Conservation (phyloP, 1,140 invertebrate species). For the Aphelenchoides besseyi region DNA sequence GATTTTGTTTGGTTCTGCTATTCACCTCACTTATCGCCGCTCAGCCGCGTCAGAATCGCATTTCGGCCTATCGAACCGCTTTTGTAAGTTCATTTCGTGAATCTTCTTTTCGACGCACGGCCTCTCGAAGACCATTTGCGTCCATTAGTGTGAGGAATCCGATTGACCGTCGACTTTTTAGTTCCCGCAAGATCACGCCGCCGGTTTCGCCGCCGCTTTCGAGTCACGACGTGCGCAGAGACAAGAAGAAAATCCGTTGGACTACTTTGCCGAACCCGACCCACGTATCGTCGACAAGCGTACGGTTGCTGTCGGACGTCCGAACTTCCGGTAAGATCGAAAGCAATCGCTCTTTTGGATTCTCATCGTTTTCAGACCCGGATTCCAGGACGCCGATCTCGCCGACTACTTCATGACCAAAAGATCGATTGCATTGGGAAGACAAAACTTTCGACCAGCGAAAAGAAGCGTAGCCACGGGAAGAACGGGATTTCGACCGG, state of each 20-base stretch:
- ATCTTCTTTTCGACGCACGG: no score
- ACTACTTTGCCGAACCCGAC: conserved; percentile 15
- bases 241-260: not conserved
- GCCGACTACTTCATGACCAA: not conserved
- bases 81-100: no score
- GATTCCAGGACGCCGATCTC: not conserved
- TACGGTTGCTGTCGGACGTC: conserved; percentile 21
- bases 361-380: no score
- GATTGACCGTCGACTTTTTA: no score
- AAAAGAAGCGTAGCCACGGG: conserved; percentile 22
- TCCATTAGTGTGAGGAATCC: no score
- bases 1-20: no score
- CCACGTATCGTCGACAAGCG: conserved; percentile 15
- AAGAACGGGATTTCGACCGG: conserved; percentile 27
- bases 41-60: no score
- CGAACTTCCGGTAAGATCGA: conserved; percentile 21
- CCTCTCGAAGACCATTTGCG: no score
- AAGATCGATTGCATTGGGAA: conserved; percentile 17
- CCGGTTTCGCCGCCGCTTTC: not conserved
- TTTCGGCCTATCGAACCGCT: no score
- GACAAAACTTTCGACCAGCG: conserved; percentile 17
- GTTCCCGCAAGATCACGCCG: not conserved
- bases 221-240: not conserved
- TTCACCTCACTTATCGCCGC: no score
- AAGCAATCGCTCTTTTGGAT: no score